These are phyloP conservation scores for Anarhynchus alexandrinus DNA, from an alignment of 2,113 vertebrate species.

Conservation along the genomic window DNA sequence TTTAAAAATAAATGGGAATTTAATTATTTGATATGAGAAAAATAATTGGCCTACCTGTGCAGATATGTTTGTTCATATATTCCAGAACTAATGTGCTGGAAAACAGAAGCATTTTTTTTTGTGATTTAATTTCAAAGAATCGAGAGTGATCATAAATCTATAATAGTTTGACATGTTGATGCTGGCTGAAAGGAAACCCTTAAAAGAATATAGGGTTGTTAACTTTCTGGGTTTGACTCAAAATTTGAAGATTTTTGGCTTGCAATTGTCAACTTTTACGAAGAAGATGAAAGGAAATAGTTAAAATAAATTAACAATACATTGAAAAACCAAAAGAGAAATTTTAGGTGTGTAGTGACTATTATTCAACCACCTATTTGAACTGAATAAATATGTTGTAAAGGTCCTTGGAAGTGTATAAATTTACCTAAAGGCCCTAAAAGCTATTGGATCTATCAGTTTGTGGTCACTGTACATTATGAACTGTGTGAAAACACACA, in stretches of 20 bases:
- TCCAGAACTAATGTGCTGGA: not conserved
- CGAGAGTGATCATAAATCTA: not conserved
- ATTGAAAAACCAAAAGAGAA: not conserved
- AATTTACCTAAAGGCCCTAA: not conserved
- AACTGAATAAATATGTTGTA: not conserved
- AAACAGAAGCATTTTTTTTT: not conserved
- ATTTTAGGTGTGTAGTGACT: not conserved
- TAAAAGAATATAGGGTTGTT: not conserved
- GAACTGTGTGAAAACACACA: not conserved
- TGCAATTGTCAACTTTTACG: not conserved
- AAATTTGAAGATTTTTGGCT: not conserved
- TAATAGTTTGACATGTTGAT: not conserved
- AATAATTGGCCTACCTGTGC: not conserved
- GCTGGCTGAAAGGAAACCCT: not conserved
- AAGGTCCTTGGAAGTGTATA: not conserved
- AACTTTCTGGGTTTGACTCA: not conserved
- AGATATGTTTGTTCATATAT: not conserved
- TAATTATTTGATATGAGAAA: not conserved
- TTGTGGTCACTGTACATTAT: not conserved
- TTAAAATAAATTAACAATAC: not conserved
- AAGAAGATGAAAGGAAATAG: not conserved
- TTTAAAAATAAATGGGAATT: not conserved
- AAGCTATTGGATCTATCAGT: not conserved
- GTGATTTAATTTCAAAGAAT: not conserved
- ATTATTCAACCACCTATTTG: not conserved